phyloP scores from a whole-genome alignment of 2,113 vertebrate genomes.

The Sinocyclocheilus maitianheensis region DNA sequence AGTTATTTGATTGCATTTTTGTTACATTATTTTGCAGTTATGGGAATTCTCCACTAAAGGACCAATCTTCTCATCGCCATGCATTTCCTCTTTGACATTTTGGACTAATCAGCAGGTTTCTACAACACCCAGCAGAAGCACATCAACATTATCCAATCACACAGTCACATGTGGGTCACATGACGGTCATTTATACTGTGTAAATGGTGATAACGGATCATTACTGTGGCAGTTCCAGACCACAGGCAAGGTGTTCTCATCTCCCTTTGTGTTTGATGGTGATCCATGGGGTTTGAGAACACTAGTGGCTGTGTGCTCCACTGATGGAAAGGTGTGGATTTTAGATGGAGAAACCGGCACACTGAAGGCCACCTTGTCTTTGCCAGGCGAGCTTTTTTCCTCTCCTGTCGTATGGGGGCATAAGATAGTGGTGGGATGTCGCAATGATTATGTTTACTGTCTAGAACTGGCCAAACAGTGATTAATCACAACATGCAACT shows the following conservation, averaged over 20 bases:
- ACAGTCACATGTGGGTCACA: conserved; percentile 90
- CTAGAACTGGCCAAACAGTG: conserved; percentile 71
- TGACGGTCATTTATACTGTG: conserved; percentile 84
- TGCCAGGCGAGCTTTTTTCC: conserved; percentile 91
- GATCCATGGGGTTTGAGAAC: conserved; percentile 56
- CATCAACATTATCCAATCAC: conserved; percentile 58
- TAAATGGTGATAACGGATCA: conserved; percentile 76
- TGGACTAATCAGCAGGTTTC: conserved; percentile 74
- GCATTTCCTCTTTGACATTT: conserved; percentile 69
- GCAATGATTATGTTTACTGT: conserved; percentile 92
- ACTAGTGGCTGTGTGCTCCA: conserved; percentile 83
- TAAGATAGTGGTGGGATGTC: conserved; percentile 86
- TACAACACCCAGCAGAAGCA: conserved; percentile 79
- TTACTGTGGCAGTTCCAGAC: conserved; percentile 86
- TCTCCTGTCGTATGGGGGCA: conserved; percentile 84
- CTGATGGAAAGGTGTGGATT: conserved; percentile 90
- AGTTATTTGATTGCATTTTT: not conserved
- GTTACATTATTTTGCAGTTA: conserved; percentile 69
- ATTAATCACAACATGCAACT: not conserved
- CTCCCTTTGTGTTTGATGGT: conserved; percentile 83
- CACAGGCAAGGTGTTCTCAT: conserved; percentile 83
- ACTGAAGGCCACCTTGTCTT: conserved; percentile 64
- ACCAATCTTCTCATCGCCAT: conserved; percentile 92
- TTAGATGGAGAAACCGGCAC: conserved; percentile 80
- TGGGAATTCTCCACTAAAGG: conserved; percentile 85